A percentile compares a stretch with the other conserved stretches of the same genome.
Conservation (phyloP, 2,113 vertebrate species). For the Pteropus alecto region DNA sequence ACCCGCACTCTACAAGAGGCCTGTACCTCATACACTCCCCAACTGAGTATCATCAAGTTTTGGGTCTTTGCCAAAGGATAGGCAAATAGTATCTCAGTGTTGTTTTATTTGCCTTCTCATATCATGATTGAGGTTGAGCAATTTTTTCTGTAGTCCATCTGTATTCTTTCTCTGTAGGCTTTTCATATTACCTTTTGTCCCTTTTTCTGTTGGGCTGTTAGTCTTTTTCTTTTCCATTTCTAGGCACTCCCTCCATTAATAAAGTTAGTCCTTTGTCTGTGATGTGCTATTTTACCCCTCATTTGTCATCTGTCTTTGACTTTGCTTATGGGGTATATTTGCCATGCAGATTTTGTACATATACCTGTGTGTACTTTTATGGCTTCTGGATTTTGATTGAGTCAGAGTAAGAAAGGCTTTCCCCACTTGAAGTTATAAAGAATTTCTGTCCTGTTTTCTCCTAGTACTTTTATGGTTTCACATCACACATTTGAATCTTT, state of each 20-base stretch:
- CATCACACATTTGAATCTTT: not conserved
- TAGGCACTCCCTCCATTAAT: not conserved
- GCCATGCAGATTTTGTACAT: not conserved
- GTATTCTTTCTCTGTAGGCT: not conserved
- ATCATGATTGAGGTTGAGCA: not conserved
- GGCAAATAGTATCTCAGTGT: not conserved
- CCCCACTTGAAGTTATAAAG: not conserved
- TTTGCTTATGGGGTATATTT: not conserved
- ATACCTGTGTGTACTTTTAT: not conserved
- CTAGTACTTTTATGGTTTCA: not conserved
- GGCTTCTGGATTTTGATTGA: not conserved
- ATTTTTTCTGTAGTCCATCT: not conserved
- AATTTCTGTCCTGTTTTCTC: not conserved
- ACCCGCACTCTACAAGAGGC: not conserved
- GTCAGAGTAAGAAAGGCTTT: not conserved
- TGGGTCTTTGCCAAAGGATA: not conserved
- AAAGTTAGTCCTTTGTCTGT: not conserved
- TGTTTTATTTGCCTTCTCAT: not conserved
- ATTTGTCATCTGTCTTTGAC: not conserved
- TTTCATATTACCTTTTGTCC: not conserved
- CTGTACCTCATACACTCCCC: not conserved
- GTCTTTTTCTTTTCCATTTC: not conserved
- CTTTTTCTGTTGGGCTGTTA: not conserved
- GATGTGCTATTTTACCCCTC: not conserved
- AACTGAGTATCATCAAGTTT: not conserved